Conservation (phyloP, 2,113 vertebrate species). For the Gallinago paraguaiae region DNA sequence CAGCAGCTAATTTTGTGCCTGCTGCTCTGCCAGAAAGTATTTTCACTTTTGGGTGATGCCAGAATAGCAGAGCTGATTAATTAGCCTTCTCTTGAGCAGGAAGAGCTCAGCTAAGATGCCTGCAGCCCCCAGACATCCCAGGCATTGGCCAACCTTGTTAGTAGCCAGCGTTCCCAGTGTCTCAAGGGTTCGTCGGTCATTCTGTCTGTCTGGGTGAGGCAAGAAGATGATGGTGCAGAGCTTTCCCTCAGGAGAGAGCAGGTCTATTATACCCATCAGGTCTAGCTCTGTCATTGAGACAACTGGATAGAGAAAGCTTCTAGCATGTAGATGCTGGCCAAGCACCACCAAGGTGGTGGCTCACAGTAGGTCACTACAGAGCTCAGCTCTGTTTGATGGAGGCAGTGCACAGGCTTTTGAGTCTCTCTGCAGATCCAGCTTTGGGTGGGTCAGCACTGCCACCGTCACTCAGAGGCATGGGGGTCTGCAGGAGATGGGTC, state of each 20-base stretch:
- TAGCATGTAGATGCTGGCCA: not conserved
- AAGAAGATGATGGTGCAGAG: not conserved
- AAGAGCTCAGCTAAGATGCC: constrained; percentile 16
- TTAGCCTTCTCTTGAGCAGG: constrained; percentile 41
- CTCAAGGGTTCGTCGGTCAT: not conserved
- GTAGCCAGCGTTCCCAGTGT: not conserved
- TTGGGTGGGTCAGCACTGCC: not conserved
- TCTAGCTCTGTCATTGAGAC: not conserved
- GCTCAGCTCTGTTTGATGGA: not conserved
- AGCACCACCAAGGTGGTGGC: fast-evolving
- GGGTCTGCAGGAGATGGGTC: not conserved
- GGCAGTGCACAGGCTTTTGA: not conserved
- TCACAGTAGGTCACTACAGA: not conserved
- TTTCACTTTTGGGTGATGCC: constrained; percentile 68
- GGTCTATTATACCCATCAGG: not conserved
- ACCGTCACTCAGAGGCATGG: fast-evolving
- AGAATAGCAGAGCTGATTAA: constrained; percentile 62
- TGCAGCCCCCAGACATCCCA: constrained; percentile 3
- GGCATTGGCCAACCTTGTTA: not conserved
- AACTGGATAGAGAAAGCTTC: not conserved
- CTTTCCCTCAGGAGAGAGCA: not conserved
- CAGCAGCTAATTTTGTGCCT: constrained; percentile 61
- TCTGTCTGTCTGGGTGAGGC: not conserved
- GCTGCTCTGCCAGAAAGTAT: constrained; percentile 63
- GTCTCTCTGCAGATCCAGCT: not conserved